Percentiles rank a stretch among this genome's conserved stretches.
These are phyloP conservation scores for Pimephales promelas DNA, from an alignment of 2,113 vertebrate genomes.

Conservation along the genomic window DNA sequence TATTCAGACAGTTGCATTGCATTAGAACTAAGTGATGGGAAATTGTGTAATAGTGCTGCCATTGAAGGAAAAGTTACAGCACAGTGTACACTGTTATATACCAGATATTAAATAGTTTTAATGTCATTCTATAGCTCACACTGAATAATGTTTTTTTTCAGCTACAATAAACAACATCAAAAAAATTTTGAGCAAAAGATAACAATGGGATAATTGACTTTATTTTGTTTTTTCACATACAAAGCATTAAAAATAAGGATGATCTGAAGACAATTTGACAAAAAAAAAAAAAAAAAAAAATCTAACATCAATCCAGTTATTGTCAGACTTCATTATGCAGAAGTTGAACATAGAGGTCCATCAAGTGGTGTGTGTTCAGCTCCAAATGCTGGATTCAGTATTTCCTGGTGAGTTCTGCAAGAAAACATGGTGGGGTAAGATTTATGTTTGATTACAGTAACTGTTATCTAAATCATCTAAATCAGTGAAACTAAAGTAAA, in stretches of 20 bases:
- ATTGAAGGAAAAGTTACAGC: neutral
- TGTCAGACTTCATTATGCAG: neutral
- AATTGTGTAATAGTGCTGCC: neutral
- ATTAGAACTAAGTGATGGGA: neutral
- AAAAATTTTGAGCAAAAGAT: neutral
- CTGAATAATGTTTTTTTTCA: neutral
- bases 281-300: neutral
- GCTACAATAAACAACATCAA: neutral
- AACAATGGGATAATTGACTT: neutral
- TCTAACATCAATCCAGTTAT: neutral
- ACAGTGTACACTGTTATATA: neutral
- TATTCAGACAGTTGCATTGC: neutral
- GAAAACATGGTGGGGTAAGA: neutral
- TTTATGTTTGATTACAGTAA: neutral
- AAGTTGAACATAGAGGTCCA: neutral
- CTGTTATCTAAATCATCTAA: neutral
- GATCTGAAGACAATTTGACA: neutral
- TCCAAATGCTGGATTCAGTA: conserved; percentile 7
- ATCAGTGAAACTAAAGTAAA: neutral
- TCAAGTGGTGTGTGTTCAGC: neutral
- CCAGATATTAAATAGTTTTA: neutral
- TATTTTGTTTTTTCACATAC: neutral
- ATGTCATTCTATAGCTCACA: neutral
- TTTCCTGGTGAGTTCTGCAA: conserved; percentile 23
- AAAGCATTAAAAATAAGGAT: neutral